phyloP scores from a whole-genome alignment of 2,888 invertebrate species.

The Steromphala cineraria region DNA sequence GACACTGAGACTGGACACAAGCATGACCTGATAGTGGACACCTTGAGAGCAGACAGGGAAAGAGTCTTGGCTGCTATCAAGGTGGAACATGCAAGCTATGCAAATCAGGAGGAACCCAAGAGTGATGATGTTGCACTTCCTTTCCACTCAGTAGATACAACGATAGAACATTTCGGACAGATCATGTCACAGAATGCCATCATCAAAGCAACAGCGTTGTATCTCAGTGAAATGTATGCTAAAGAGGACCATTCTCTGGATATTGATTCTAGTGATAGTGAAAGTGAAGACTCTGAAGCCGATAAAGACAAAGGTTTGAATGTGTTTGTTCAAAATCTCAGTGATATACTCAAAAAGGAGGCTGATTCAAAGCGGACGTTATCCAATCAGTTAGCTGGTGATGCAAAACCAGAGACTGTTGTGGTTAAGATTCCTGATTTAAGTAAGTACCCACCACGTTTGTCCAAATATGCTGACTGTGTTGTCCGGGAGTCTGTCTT shows the following conservation, averaged over 20 bases:
- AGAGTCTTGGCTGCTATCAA: conserved; percentile 33
- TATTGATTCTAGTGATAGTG: conserved; percentile 25
- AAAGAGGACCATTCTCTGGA: conserved; percentile 18
- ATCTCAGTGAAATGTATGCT: conserved; percentile 34
- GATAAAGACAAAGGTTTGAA: conserved; percentile 35
- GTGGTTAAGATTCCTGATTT: conserved; percentile 51
- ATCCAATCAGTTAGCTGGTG: conserved; percentile 27
- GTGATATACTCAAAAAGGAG: conserved; percentile 31
- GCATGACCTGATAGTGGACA: conserved; percentile 43
- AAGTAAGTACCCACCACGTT: conserved; percentile 47
- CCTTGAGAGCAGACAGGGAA: conserved; percentile 35
- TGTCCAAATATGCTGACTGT: conserved; percentile 77
- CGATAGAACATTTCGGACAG: conserved; percentile 50
- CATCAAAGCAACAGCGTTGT: conserved; percentile 31
- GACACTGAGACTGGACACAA: conserved; percentile 41
- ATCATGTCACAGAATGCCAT: conserved; percentile 39
- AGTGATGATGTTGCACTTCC: conserved; percentile 36
- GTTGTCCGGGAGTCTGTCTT: conserved; percentile 86
- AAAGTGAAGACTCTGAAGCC: neutral
- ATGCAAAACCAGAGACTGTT: neutral
- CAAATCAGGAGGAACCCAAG: conserved; percentile 30
- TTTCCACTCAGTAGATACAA: conserved; percentile 42
- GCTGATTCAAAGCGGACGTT: conserved; percentile 29
- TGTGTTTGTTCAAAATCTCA: conserved; percentile 37
- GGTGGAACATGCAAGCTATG: conserved; percentile 33